A percentile compares a stretch with the other conserved stretches of the same genome.
Evolutionary conservation across 1,140 invertebrate species (phyloP).

Genomic region (Steinernema khuongi): DNA sequence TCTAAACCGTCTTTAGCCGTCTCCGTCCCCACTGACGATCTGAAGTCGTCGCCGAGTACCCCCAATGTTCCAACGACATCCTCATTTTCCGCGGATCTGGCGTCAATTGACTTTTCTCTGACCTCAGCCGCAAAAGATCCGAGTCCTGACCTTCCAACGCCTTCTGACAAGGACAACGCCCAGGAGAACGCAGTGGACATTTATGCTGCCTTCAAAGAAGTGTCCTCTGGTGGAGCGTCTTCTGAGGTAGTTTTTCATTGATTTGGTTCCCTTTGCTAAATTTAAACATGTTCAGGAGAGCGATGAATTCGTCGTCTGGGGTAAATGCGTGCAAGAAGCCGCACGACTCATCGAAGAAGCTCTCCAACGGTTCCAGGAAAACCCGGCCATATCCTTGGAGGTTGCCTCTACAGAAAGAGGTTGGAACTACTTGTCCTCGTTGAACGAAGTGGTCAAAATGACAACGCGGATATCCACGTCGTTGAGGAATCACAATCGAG

Average conservation of each 20-base stretch:
- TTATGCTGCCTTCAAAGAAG: slow-evolving; percentile 5
- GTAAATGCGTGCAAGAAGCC: not conserved
- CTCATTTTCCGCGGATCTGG: not conserved
- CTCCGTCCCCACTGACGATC: no score
- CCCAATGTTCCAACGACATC: not conserved
- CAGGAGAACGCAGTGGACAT: not conserved
- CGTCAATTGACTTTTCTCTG: not conserved
- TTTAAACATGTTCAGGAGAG: slow-evolving; percentile 26
- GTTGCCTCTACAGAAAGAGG: slow-evolving; percentile 16
- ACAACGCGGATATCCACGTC: not conserved
- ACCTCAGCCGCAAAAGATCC: not conserved
- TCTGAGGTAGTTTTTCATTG: not conserved
- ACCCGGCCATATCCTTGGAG: slow-evolving; percentile 15
- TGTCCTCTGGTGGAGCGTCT: not conserved
- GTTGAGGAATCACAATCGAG: slow-evolving; percentile 10
- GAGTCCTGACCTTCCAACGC: not conserved
- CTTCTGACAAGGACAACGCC: no score
- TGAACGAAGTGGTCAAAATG: slow-evolving; percentile 21
- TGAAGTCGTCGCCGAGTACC: not conserved
- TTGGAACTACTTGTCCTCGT: slow-evolving; percentile 4
- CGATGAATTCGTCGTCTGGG: slow-evolving; percentile 1
- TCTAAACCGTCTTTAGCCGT: no score
- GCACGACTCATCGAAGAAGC: slow-evolving; percentile 3
- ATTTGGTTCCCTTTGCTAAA: slow-evolving; percentile 6
- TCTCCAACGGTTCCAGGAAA: slow-evolving; percentile 20